Conservation (phyloP, 2,888 invertebrate genomes). For the Acrobasis consociella region DNA sequence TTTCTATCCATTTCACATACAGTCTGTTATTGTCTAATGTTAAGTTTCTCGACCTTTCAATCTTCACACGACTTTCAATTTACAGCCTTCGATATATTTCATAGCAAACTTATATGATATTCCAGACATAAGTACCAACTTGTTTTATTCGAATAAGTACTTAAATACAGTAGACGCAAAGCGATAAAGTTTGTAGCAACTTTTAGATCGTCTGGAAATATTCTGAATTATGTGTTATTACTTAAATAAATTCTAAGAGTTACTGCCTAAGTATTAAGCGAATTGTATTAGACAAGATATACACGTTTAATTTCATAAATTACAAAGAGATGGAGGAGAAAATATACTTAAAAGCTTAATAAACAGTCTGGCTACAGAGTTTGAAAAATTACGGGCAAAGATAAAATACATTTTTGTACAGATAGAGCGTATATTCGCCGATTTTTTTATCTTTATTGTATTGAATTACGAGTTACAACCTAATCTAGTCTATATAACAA, state of each 20-base stretch:
- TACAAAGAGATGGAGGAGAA: too few species aligned
- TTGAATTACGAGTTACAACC: too few species aligned
- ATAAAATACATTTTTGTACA: too few species aligned
- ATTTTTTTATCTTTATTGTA: too few species aligned
- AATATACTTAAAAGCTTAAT: too few species aligned
- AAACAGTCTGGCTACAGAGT: too few species aligned
- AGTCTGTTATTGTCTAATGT: too few species aligned
- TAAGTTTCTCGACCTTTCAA: slow-evolving; percentile 6
- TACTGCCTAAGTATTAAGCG: slow-evolving; percentile 31
- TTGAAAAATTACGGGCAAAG: too few species aligned
- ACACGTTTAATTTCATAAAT: too few species aligned
- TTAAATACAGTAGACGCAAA: slow-evolving; percentile 12
- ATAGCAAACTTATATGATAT: slow-evolving; percentile 14
- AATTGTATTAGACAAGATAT: background rate
- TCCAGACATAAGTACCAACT: slow-evolving; percentile 3
- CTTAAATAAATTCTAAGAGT: slow-evolving; percentile 4
- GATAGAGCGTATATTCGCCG: too few species aligned
- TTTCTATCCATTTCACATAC: too few species aligned
- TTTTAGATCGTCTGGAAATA: background rate
- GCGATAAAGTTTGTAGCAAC: background rate
- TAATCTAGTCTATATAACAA: too few species aligned
- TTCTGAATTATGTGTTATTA: background rate
- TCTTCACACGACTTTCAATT: slow-evolving; percentile 6
- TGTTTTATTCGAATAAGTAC: slow-evolving; percentile 4
- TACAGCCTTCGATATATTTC: slow-evolving; percentile 6